phyloP scores from a whole-genome alignment of 2,888 invertebrate species.

The Odontothrips loti region DNA sequence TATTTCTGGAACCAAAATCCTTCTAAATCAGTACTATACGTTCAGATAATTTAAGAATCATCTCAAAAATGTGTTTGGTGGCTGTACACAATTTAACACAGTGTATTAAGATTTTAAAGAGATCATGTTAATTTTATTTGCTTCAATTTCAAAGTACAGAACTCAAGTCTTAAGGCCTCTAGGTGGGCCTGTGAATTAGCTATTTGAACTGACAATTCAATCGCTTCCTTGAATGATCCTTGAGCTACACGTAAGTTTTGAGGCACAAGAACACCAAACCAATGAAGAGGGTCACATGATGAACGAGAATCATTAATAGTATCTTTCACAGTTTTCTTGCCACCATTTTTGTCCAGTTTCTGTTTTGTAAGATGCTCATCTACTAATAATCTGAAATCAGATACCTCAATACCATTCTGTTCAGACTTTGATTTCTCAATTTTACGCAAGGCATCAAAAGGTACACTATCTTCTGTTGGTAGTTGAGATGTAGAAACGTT shows the following conservation, averaged over 20 bases:
- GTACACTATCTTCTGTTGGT: conserved; percentile 57
- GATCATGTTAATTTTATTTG: background rate
- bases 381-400: background rate
- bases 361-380: conserved; percentile 13
- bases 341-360: conserved; percentile 8
- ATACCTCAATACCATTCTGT: background rate
- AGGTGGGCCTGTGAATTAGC: conserved; percentile 66
- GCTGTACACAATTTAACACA: too few species aligned
- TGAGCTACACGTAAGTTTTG: conserved; percentile 72
- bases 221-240: conserved; percentile 63
- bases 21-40: too few species aligned
- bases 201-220: conserved; percentile 63
- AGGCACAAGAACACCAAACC: conserved; percentile 85
- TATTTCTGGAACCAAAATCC: background rate
- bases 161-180: conserved; percentile 41
- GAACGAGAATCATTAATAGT: conserved; percentile 28
- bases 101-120: background rate
- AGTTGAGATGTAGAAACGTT: conserved; percentile 66
- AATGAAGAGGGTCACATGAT: conserved; percentile 64
- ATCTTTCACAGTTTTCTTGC: conserved; percentile 30
- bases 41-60: too few species aligned
- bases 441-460: background rate
- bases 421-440: background rate
- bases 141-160: background rate
- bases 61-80: too few species aligned